phyloP scores from a whole-genome alignment of 2,113 vertebrate species.

The Mustela nigripes region DNA sequence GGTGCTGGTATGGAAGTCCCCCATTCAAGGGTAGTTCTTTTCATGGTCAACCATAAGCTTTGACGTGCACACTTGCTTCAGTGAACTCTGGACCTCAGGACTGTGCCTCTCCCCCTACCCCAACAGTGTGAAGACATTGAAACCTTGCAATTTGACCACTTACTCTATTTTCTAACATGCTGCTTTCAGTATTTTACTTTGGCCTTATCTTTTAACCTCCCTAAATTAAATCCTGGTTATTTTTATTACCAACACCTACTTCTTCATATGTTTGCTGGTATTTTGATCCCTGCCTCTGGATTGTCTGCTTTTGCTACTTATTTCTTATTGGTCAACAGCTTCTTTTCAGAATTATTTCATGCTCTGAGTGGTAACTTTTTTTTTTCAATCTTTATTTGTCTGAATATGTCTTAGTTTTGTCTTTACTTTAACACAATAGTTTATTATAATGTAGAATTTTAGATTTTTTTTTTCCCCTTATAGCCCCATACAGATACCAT shows the following conservation, averaged over 20 bases:
- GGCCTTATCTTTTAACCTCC: neutral
- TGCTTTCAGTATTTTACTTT: neutral
- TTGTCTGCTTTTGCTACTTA: neutral
- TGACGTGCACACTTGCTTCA: rapidly evolving
- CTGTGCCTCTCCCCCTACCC: too few species aligned
- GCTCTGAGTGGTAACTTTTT: neutral
- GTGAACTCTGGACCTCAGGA: neutral
- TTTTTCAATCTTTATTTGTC: neutral
- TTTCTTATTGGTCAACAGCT: neutral
- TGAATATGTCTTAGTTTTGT: neutral
- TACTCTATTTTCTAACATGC: neutral
- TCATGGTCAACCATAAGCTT: neutral
- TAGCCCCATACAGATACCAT: neutral
- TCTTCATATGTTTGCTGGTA: neutral
- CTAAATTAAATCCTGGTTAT: neutral
- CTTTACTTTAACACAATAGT: neutral
- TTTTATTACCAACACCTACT: neutral
- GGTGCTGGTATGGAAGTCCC: neutral
- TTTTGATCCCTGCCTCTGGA: neutral
- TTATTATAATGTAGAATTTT: neutral
- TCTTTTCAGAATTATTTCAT: neutral
- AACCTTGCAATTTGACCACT: neutral
- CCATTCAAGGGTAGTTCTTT: neutral
- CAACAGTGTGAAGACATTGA: neutral
- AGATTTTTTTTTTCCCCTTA: neutral